Base-by-base conservation (phyloP, 2,113 vertebrate genomes). In the Onychostruthus taczanowskii region DNA sequence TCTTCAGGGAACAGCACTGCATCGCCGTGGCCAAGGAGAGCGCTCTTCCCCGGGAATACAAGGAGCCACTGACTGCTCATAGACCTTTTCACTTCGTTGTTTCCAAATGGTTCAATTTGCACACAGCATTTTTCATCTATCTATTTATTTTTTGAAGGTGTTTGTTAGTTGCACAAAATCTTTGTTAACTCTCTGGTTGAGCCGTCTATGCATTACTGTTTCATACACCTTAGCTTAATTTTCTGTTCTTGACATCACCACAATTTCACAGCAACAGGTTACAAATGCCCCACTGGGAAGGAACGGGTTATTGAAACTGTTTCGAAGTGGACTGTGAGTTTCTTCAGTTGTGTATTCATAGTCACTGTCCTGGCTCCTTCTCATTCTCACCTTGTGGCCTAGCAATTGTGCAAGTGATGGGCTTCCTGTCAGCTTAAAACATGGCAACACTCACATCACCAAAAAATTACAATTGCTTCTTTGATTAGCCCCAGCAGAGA, bases 391-490 rank as follows among this genome's bases (percentile, higher is more conserved):
- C 90, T 82, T 64, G n/a, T 84, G 64, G 75, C 63, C 30, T 30
- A 30, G n/a, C 12, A 55, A 66, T 68, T 5, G 2, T 62, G 44
- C 1, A 1, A 39, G 24, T 53, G 79, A 89, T 74, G 46, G 46
- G 67, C 47, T 67, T 81, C 52, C 56, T 56, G 21, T 41, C n/a
- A 43, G 33, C 77, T 93, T 84, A 88, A 84, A 90, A 78, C 43
- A 78, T 0, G 10, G 49, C 1, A 4, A 33, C 4, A 5, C 44
- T 80, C 53, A 47, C 77, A 83, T 49, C 55, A 74, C 41, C 35
- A 47, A 37, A 84, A 84, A 90, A 46, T 63, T 59, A 97, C 85
- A 95, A 68, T 68, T 69, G 72, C 77, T 90, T 93, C 78, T 87
- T 93, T 95, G 91, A 95, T 81, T 31, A 81, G 68, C 46, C n/a